Evolutionary conservation across 2,888 invertebrate species (phyloP), one percentile per base, ranked within the genome.

Genomic region (Scaptomyza cyrtandrae): DNA sequence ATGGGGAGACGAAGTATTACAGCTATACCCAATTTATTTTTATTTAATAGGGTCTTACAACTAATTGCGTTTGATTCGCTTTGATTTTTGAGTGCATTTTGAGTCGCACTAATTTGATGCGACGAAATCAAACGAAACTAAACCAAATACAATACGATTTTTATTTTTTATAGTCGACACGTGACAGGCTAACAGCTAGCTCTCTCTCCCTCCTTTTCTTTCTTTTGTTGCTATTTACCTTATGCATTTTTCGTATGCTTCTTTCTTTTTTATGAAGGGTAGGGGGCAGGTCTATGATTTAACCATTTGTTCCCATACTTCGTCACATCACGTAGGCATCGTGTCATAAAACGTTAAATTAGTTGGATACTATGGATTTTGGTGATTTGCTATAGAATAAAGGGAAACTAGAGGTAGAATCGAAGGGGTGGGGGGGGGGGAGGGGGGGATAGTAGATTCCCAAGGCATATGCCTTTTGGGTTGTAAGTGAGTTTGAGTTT

Each of bases 341-440:
- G 79, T 84, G 81, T 84, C 89, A 85, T 85, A 85, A 88, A 85
- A 84, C 71, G 85, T 88, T 86, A 84, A 85, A 85, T 88, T 86
- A 86, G 85, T 79, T 86, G 82, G 59, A 85, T 78, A 75, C 79
- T 69, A 33, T 72, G 78, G 52, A 14, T 46, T 55, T 66, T 48
- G 60, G 58, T 70, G 59, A 64, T 49, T 46, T 59, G 59, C 53
- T 37, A 66, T 37, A 49, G 52, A 16, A n/a, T 0, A 10, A 35
- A 35, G 35, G 35, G 1, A 43, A 4, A 3, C 4, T 24, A 24
- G 24, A 24, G 14, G n/a, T n/a, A n/a, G n/a, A n/a, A n/a, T n/a
- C n/a, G n/a, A n/a, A n/a, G n/a, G n/a, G n/a, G n/a, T n/a, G n/a
- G n/a, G n/a, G n/a, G n/a, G 29, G 13, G 14, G 14, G 1, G 4